Evolutionary conservation across 2,113 vertebrate species (phyloP).

Genomic region (Bufo bufo): DNA sequence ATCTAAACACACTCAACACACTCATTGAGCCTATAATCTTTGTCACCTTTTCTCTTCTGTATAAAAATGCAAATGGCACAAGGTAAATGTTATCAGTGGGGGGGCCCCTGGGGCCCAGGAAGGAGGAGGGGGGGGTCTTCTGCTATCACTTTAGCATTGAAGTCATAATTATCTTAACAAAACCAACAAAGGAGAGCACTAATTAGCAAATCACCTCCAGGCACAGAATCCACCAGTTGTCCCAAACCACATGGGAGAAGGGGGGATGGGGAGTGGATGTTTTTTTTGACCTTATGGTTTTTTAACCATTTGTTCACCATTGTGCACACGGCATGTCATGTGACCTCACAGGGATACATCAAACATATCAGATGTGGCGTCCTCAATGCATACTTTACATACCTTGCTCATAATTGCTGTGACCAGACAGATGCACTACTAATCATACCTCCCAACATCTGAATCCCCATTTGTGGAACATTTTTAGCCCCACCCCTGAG

Average conservation of each 20-base stretch:
- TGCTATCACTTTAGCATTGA: constrained; percentile 7
- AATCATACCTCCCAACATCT: too few relatives aligned
- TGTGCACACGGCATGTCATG: neutral
- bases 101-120: neutral
- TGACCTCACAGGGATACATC: neutral
- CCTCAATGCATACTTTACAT: too few relatives aligned
- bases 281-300: neutral
- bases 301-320: neutral
- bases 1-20: neutral
- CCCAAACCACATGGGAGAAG: neutral
- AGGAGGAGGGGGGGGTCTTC: neutral
- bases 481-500: too few relatives aligned
- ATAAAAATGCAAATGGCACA: neutral
- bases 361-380: too few relatives aligned
- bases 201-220: constrained; percentile 31
- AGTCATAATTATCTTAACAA: neutral
- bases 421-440: too few relatives aligned
- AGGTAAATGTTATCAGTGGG: constrained; percentile 24
- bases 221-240: neutral
- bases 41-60: neutral
- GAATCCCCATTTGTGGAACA: too few relatives aligned
- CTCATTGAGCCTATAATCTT: neutral
- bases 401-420: too few relatives aligned
- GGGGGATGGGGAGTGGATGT: neutral
- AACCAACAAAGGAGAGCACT: neutral